Percentiles rank a stretch among this genome's conserved stretches.
Conservation (phyloP, 2,113 vertebrate species). For the Hippoglossus stenolepis region DNA sequence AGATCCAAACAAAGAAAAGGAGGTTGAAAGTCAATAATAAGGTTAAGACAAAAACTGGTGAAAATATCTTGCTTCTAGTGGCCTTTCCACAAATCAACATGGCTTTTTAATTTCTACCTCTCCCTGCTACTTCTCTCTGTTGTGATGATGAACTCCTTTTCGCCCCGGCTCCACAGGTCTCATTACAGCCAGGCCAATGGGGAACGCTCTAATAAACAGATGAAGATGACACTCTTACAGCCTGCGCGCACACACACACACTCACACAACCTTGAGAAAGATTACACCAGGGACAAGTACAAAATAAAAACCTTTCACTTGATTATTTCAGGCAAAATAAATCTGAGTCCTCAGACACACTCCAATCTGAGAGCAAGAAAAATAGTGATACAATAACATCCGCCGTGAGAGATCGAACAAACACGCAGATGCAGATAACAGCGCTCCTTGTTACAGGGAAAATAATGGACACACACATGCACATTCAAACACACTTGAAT, state of each 20-base stretch:
- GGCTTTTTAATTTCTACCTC: background rate
- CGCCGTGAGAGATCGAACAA: constrained; percentile 3
- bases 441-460: constrained; percentile 52
- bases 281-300: constrained; percentile 55
- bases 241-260: constrained; percentile 15
- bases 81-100: constrained; percentile 4
- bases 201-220: constrained; percentile 74
- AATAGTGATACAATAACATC: constrained; percentile 40
- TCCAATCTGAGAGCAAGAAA: constrained; percentile 40
- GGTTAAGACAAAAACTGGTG: background rate
- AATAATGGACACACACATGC: constrained; percentile 51
- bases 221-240: constrained; percentile 58
- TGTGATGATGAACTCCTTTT: constrained; percentile 63
- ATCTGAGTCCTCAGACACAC: constrained; percentile 58
- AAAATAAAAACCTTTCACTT: constrained; percentile 74
- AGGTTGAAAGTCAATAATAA: constrained; percentile 1
- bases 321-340: constrained; percentile 76
- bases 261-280: constrained; percentile 71
- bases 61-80: background rate
- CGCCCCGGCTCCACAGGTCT: constrained; percentile 63
- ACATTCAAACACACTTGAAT: constrained; percentile 44
- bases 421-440: constrained; percentile 43
- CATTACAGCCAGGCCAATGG: constrained; percentile 69
- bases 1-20: background rate
- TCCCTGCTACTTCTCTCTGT: constrained; percentile 1